Base-by-base conservation (phyloP, 1,140 invertebrate genomes). In the Paracyclopina nana region DNA sequence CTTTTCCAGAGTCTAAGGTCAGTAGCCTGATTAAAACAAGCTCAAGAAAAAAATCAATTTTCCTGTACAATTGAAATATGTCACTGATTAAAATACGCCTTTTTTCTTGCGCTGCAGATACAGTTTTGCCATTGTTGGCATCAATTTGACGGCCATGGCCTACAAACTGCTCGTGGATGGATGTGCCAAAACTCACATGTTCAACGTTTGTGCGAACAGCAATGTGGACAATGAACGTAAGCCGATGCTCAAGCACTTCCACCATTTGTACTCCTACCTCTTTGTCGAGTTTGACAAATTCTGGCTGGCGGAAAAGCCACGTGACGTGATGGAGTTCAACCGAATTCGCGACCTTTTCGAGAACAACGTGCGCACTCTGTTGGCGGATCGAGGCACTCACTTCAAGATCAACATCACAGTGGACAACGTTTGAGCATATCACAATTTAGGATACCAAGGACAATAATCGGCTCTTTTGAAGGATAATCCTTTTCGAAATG, bases 241-340 rank as follows among this genome's bases (percentile, higher is more conserved):
- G 9, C 53, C 75, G 40, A 72, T 65, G 18, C 65, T 94, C 27
- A 72, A 78, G 60, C 72, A 81, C 62, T 95, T 95, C 67, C 85
- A 96, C 67, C 78, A 79, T 60, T 78, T 95, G 59, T 96, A 95
- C 67, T 86, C 84, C 67, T 91, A 87, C 63, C 66, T 94, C 30
- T 88, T 92, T 66, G 84, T 79, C 59, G 80, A 90, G 61, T 95
- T 96, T 70, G 85, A 92, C 65, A 77, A 78, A 57, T 80, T 87
- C 62, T 95, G 90, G 90, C 73, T 90, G 42, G 72, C 80, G 51
- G 80, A 83, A 25, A 86, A 87, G 59, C 87, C 88, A 0, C 73
- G 73, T 53, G 81, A 88, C 64, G 83, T 95, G 52, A 95, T 95
- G 88, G 83, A 94, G 62, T 95, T 95, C 64, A 80, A 80, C 16